A percentile compares a stretch with the other conserved stretches of the same genome.
Conservation (phyloP, 2,113 vertebrate genomes). For the Triplophysa dalaica region DNA sequence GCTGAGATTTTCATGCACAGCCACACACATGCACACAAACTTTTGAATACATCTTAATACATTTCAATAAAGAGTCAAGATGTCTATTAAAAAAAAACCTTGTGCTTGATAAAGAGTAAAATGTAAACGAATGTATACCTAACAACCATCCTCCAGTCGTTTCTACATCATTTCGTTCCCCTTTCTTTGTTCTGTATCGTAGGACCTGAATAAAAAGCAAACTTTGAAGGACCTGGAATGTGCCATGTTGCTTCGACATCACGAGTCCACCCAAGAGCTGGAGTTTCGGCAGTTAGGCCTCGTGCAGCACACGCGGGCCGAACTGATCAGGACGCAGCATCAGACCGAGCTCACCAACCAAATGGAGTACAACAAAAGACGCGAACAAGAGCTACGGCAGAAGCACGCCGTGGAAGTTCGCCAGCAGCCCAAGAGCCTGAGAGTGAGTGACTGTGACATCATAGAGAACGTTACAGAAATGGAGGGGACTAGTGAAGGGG, state of each 20-base stretch:
- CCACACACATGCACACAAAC: too few species aligned
- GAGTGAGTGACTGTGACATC: conserved; percentile 80
- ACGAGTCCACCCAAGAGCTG: conserved; percentile 88
- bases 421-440: conserved; percentile 94
- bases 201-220: conserved; percentile 94
- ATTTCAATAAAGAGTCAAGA: too few species aligned
- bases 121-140: neutral
- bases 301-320: conserved; percentile 85
- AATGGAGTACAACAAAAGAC: conserved; percentile 91
- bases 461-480: conserved; percentile 61
- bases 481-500: conserved; percentile 37
- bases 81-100: too few species aligned
- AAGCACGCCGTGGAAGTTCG: conserved; percentile 90
- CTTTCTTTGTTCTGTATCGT: neutral
- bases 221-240: conserved; percentile 90
- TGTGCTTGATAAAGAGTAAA: too few species aligned
- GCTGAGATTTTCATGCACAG: too few species aligned
- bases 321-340: conserved; percentile 90
- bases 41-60: too few species aligned
- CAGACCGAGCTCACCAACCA: conserved; percentile 92
- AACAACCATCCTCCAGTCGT: neutral
- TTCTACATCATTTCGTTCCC: neutral
- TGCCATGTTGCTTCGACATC: conserved; percentile 86
- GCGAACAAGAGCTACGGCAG: conserved; percentile 89
- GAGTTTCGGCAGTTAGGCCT: conserved; percentile 84